Evolutionary conservation across 92 coral and sea anemone species (phyloP).

Genomic region (Siderastrea radians): DNA sequence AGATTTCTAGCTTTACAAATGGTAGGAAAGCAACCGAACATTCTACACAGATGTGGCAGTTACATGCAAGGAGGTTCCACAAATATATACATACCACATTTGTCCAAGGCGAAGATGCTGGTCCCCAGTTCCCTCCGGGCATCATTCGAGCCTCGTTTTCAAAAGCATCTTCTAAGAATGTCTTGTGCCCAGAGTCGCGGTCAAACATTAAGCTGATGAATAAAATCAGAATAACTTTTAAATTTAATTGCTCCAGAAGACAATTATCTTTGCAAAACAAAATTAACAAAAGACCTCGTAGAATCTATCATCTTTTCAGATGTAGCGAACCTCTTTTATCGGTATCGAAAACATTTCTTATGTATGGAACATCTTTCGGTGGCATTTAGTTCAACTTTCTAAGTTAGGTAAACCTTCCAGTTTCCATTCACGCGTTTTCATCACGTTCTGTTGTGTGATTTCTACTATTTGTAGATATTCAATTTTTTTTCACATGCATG

Average conservation of each 20-base stretch:
- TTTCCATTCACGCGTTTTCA: no score
- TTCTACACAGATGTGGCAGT: no score
- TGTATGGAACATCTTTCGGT: no score
- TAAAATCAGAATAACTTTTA: neutral
- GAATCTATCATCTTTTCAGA: neutral
- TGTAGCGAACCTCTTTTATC: neutral
- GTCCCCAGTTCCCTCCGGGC: constrained; percentile 93
- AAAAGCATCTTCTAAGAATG: constrained; percentile 86
- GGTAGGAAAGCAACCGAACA: no score
- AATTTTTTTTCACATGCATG: no score
- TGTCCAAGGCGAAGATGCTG: constrained; percentile 91
- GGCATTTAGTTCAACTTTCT: no score
- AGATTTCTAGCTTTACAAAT: no score
- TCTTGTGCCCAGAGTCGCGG: constrained; percentile 79
- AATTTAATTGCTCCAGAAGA: neutral
- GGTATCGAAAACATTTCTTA: neutral
- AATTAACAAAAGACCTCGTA: neutral
- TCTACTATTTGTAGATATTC: no score
- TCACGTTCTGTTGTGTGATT: no score
- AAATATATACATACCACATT: constrained; percentile 75
- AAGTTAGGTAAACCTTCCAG: no score
- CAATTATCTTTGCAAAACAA: neutral
- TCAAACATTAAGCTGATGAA: constrained; percentile 61
- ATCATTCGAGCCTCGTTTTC: constrained; percentile 91
- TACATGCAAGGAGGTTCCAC: no score